phyloP scores from a whole-genome alignment of 2,113 vertebrate genomes.

The Turdus rufiventris region DNA sequence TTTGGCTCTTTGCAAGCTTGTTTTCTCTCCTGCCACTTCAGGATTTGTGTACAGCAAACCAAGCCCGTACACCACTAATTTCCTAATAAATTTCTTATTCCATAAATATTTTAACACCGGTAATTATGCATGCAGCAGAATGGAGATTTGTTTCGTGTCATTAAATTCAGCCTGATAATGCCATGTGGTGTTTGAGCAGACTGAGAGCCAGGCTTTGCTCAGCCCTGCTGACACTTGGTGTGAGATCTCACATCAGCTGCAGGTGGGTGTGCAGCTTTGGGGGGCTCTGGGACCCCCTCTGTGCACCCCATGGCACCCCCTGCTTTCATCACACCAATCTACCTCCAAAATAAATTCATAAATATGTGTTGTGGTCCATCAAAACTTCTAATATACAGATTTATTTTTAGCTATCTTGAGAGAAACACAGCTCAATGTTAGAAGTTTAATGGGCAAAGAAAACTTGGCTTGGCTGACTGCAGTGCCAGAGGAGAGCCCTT shows the following conservation, averaged over 20 bases:
- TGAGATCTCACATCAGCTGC: neutral
- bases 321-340: neutral
- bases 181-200: neutral
- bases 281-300: neutral
- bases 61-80: neutral
- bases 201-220: neutral
- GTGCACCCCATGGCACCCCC: rapidly evolving
- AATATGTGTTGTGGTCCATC: neutral
- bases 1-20: neutral
- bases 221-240: neutral
- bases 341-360: neutral
- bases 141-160: neutral
- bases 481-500: neutral
- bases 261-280: neutral
- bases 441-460: neutral
- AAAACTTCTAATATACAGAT: neutral
- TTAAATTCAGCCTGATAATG: neutral
- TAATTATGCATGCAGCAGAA: constrained; percentile 23
- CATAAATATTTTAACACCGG: constrained; percentile 10
- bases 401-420: neutral
- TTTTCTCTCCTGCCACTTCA: neutral
- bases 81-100: constrained; percentile 18
- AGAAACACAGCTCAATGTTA: rapidly evolving
- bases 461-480: neutral
- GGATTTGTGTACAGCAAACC: neutral